These are phyloP conservation scores for Vanessa tameamea DNA, from an alignment of 1,140 invertebrate species.

Conservation along the genomic window DNA sequence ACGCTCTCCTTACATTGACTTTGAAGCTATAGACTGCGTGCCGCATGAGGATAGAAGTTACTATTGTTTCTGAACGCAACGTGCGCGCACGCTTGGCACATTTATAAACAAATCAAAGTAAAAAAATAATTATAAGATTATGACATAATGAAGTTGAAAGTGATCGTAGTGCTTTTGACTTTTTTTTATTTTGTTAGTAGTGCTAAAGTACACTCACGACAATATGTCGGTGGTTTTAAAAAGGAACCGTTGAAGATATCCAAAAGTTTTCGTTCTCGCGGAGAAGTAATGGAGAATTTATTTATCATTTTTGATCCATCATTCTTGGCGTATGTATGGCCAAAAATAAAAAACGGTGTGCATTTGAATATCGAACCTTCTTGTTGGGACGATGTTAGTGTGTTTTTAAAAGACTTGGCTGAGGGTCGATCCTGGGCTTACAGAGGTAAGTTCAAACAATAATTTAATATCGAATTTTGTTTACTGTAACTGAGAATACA, in stretches of 20 bases:
- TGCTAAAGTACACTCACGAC: slow-evolving; percentile 37
- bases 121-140: slow-evolving; percentile 27
- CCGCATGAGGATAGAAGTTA: slow-evolving; percentile 33
- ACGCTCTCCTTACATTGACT: slow-evolving; percentile 43
- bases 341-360: slow-evolving; percentile 74
- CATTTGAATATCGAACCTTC: slow-evolving; percentile 61
- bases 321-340: slow-evolving; percentile 77
- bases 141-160: slow-evolving; percentile 47
- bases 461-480: background rate
- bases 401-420: slow-evolving; percentile 68
- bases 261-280: slow-evolving; percentile 46
- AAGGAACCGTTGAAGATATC: slow-evolving; percentile 46
- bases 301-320: slow-evolving; percentile 74
- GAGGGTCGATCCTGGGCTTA: slow-evolving; percentile 75
- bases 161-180: slow-evolving; percentile 47
- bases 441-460: slow-evolving; percentile 54
- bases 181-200: slow-evolving; percentile 46
- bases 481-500: background rate
- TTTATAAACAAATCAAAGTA: slow-evolving; percentile 31
- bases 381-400: slow-evolving; percentile 70
- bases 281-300: slow-evolving; percentile 65
- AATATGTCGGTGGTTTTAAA: slow-evolving; percentile 44
- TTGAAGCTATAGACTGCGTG: slow-evolving; percentile 37
- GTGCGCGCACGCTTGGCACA: slow-evolving; percentile 42
- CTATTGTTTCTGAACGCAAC: slow-evolving; percentile 44